Conservation (phyloP, 2,113 vertebrate genomes). For the Euleptes europaea region DNA sequence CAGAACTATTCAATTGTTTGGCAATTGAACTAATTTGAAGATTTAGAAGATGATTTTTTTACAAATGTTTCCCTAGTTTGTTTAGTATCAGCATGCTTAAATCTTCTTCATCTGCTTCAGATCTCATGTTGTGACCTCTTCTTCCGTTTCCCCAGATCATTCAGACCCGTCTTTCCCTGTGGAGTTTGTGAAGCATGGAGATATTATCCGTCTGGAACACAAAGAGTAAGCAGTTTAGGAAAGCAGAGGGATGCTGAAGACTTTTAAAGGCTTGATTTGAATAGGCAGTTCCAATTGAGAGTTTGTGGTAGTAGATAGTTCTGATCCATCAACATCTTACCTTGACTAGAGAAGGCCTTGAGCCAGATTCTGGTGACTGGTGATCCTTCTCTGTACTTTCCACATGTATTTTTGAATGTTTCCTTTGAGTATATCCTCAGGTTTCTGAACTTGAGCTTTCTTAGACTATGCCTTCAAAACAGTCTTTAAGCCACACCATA, state of each 20-base stretch:
- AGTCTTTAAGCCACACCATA: background rate
- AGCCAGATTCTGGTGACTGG: background rate
- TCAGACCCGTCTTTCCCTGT: constrained; percentile 75
- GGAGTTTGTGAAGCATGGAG: constrained; percentile 87
- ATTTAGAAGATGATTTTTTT: background rate
- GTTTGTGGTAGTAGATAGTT: background rate
- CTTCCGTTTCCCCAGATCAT: constrained; percentile 65
- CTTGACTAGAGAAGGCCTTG: background rate
- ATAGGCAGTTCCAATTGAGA: background rate
- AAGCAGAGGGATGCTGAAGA: background rate
- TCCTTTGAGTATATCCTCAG: background rate
- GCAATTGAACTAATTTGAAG: background rate
- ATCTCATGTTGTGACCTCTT: constrained; percentile 12
- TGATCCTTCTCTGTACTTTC: background rate
- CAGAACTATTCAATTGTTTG: background rate
- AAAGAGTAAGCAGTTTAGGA: constrained; percentile 80
- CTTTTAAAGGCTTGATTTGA: constrained; percentile 21
- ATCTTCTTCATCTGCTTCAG: constrained; percentile 8
- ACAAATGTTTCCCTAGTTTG: background rate
- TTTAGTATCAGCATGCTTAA: background rate
- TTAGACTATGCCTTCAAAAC: background rate
- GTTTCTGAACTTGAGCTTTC: background rate
- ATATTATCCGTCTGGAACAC: constrained; percentile 86
- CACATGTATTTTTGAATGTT: background rate
- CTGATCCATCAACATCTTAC: background rate